Percentiles rank a stretch among this genome's conserved stretches.
phyloP scores from a whole-genome alignment of 2,797 vertebrate species.

The Chelon labrosus region DNA sequence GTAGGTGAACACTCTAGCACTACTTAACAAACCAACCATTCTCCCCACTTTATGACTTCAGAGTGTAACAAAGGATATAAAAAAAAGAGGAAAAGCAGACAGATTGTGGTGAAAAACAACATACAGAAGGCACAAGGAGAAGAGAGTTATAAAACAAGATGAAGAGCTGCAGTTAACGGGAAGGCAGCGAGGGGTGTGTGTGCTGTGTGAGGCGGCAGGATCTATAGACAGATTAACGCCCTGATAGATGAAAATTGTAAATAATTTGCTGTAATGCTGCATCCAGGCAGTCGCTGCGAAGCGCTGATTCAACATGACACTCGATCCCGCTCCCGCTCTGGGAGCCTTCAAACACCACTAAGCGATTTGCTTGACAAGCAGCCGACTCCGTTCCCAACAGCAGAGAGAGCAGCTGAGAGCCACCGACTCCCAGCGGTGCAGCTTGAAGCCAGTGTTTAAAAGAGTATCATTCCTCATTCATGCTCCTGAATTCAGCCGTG shows the following conservation, averaged over 20 bases:
- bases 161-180: conserved; percentile 1
- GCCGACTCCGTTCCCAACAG: conserved; percentile 36
- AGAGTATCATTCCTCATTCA: conserved; percentile 33
- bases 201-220: conserved; percentile 17
- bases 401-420: conserved; percentile 14
- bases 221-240: conserved; percentile 39
- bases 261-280: conserved; percentile 41
- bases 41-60: too few relatives aligned
- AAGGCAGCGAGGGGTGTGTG: conserved; percentile 8
- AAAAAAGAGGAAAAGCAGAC: too few relatives aligned
- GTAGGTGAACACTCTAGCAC: too few relatives aligned
- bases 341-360: conserved; percentile 55
- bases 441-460: conserved; percentile 26
- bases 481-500: conserved; percentile 27
- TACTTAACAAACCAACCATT: too few relatives aligned
- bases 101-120: too few relatives aligned
- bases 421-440: conserved; percentile 32
- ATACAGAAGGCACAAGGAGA: background rate
- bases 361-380: conserved; percentile 50
- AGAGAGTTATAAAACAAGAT: background rate
- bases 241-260: conserved; percentile 35
- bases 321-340: conserved; percentile 34
- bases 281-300: conserved; percentile 8
- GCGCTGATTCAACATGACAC: conserved; percentile 55
- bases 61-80: too few relatives aligned